These are phyloP conservation scores for Pseudomugil tenellus DNA, from an alignment of 2,797 vertebrate species.

Conservation along the genomic window DNA sequence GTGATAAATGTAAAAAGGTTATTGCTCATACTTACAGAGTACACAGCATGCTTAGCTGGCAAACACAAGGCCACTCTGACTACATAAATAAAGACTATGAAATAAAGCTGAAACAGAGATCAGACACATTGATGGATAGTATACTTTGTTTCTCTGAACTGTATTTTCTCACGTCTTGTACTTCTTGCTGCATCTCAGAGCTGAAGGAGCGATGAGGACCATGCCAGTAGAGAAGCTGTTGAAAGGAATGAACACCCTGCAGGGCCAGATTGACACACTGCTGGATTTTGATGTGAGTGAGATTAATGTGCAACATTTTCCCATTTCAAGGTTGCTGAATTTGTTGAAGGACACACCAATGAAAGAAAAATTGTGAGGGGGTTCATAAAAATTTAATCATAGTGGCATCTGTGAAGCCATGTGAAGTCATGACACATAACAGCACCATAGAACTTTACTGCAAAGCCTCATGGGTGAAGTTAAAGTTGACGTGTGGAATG, in stretches of 20 bases:
- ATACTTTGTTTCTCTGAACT: background rate
- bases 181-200: slow-evolving; percentile 72
- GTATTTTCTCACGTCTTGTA: slow-evolving; percentile 10
- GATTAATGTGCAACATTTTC: slow-evolving; percentile 20
- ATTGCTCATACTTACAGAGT: slow-evolving; percentile 38
- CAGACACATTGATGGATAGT: slow-evolving; percentile 14
- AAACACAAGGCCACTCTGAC: slow-evolving; percentile 36
- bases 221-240: slow-evolving; percentile 97
- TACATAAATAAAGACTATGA: slow-evolving; percentile 17
- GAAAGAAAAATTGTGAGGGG: background rate
- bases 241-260: slow-evolving; percentile 96
- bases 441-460: background rate
- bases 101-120: slow-evolving; percentile 27
- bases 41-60: slow-evolving; percentile 39
- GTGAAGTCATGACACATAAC: background rate
- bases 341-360: slow-evolving; percentile 3
- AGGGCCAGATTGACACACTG: slow-evolving; percentile 96
- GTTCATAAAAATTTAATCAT: no score
- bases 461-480: background rate
- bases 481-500: background rate
- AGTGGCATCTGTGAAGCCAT: no score
- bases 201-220: slow-evolving; percentile 96
- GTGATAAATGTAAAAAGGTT: slow-evolving; percentile 43
- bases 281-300: slow-evolving; percentile 96
- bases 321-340: slow-evolving; percentile 16